phyloP scores from a whole-genome alignment of 2,113 vertebrate genomes.

The Melierax canorus region DNA sequence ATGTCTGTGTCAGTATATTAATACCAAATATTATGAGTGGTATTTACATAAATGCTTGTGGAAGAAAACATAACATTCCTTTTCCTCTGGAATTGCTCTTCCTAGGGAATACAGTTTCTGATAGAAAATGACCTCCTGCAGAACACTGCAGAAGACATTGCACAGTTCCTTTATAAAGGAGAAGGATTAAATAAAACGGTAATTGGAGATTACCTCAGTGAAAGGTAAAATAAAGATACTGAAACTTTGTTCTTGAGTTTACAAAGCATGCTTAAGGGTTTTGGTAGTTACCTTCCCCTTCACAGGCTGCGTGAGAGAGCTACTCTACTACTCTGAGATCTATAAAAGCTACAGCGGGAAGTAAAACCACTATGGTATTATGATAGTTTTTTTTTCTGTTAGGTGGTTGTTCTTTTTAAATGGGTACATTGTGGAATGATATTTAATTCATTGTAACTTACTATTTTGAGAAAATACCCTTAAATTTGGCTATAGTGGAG shows the following conservation, averaged over 20 bases:
- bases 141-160: slow-evolving; percentile 92
- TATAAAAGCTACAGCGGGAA: neutral
- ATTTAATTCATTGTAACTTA: neutral
- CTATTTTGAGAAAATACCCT: neutral
- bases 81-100: neutral
- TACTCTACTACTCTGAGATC: neutral
- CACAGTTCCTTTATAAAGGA: slow-evolving; percentile 98
- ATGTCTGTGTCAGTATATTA: neutral
- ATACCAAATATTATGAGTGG: neutral
- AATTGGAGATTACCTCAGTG: slow-evolving; percentile 97
- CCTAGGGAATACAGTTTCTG: slow-evolving; percentile 94
- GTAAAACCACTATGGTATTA: neutral
- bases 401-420: neutral
- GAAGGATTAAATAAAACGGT: slow-evolving; percentile 98
- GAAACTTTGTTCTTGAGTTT: neutral
- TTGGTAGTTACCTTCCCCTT: neutral
- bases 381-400: neutral
- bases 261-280: neutral
- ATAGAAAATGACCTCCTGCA: slow-evolving; percentile 96
- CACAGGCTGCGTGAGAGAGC: neutral
- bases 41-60: neutral
- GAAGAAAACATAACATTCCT: neutral
- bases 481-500: neutral
- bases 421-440: neutral
- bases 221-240: slow-evolving; percentile 78